Evolutionary conservation across 2,113 vertebrate genomes (phyloP).

Genomic region (Aptenodytes forsteri): DNA sequence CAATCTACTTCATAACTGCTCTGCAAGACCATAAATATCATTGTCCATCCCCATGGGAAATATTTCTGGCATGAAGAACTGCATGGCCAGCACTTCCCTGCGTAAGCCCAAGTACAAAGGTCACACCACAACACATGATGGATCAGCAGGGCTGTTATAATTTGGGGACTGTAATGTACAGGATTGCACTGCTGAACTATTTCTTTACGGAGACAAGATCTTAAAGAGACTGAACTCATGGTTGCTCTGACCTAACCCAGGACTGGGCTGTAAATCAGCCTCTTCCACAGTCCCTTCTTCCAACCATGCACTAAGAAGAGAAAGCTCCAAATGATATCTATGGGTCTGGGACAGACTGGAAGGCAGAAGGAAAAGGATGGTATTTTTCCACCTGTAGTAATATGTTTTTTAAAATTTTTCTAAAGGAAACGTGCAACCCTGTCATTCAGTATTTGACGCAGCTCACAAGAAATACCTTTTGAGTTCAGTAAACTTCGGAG

Average conservation of each 20-base stretch:
- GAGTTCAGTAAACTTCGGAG: neutral
- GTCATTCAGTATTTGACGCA: neutral
- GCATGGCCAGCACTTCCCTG: neutral
- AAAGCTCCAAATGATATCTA: neutral
- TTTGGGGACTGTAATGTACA: neutral
- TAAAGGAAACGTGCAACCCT: neutral
- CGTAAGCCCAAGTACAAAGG: neutral
- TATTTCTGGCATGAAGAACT: neutral
- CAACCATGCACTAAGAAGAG: neutral
- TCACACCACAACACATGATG: neutral
- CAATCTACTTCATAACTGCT: neutral
- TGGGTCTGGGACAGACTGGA: neutral
- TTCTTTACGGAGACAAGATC: neutral
- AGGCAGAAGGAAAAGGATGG: neutral
- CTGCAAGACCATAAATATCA: neutral
- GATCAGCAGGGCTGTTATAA: neutral
- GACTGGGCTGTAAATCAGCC: neutral
- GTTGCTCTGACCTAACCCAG: neutral
- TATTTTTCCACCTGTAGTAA: neutral
- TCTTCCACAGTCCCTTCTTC: neutral
- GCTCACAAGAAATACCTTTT: neutral
- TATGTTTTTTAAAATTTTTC: neutral
- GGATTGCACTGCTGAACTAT: neutral
- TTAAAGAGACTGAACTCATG: neutral
- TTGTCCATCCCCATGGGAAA: neutral